Base-by-base conservation (phyloP, 2,888 invertebrate genomes). In the Thymelicus lineola region DNA sequence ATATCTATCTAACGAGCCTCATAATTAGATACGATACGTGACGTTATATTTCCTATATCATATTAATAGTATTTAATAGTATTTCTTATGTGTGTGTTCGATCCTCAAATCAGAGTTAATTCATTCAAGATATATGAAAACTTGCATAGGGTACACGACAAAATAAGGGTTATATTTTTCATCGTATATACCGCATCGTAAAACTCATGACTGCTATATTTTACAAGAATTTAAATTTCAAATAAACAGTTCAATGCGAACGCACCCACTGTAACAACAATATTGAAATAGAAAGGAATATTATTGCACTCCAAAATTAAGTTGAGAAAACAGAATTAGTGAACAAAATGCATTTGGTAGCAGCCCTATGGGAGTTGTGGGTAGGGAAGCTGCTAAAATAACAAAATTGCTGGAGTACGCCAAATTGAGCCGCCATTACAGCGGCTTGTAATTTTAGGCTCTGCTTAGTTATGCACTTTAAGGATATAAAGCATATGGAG, bases 261-360 rank as follows among this genome's bases (percentile, higher is more conserved):
- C 36, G 7, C n/a, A 36, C 17, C 17, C 12, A 20, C 45, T 45
- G 38, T 10, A 28, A 53, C 15, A 66, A 66, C 38, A 66, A 9
- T 42, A 36, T 48, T 50, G 28, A 60, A 60, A 17, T 46, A 61
- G 55, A 55, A 46, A 55, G 53, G n/a, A 61, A 61, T 78, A 79
- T 77, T 82, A 80, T 68, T 64, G 70, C 70, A 73, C 72, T 76
- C 74, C 74, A 76, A 77, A 79, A 76, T 75, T 73, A 77, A 79
- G 78, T 73, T 76, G 72, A 76, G 73, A 76, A 80, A 82, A 82
- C 77, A 75, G 77, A 79, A 83, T 85, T 83, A 82, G 81, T 82
- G 79, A 81, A 82, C 78, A 80, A 80, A 83, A 82, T 81, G 79
- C 82, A 84, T 82, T 84, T 77, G 70, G 78, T 70, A 72, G 65